phyloP scores from a whole-genome alignment of 2,113 vertebrate species.

The Odocoileus virginianus region DNA sequence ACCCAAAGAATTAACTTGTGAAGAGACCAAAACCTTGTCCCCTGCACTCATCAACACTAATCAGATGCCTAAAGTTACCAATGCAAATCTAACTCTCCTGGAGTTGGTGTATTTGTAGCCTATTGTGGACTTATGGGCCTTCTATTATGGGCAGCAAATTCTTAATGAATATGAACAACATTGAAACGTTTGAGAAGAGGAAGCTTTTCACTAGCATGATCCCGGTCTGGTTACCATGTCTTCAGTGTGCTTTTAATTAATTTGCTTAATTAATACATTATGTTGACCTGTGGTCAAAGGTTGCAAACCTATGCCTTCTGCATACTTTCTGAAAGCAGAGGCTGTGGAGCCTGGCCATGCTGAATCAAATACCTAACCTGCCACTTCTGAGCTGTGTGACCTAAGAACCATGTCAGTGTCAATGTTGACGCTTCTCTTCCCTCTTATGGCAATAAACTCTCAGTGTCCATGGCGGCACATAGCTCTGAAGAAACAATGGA shows the following conservation, averaged over 20 bases:
- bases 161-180: background rate
- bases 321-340: background rate
- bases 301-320: background rate
- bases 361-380: background rate
- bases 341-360: background rate
- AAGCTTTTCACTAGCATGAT: background rate
- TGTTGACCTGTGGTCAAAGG: background rate
- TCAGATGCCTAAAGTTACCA: background rate
- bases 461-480: background rate
- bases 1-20: background rate
- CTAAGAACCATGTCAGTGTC: background rate
- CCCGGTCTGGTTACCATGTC: background rate
- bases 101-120: background rate
- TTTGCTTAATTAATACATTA: background rate
- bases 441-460: background rate
- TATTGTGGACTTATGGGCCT: background rate
- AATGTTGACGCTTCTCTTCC: background rate
- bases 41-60: background rate
- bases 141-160: background rate
- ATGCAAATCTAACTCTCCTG: background rate
- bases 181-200: background rate
- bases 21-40: background rate
- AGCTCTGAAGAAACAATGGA: background rate
- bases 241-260: background rate
- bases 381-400: background rate